Evolutionary conservation across 2,797 vertebrate species (phyloP), one percentile per base, ranked within the genome.

Genomic region (Mus minutoides): DNA sequence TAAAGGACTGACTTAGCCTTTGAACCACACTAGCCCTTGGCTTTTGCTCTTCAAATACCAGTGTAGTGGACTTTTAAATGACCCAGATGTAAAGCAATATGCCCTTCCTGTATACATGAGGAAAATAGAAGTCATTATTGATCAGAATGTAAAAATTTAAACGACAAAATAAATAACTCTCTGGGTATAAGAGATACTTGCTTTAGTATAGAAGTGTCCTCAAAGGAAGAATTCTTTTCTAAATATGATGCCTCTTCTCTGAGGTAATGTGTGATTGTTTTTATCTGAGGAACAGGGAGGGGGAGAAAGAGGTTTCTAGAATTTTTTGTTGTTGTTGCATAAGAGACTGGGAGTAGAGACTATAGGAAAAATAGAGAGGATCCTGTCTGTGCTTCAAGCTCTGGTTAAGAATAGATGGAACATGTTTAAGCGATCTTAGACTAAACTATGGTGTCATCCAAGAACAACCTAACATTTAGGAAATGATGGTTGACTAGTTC

Each of bases 111-210:
- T 95, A 91, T 69, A 89, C 43, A 11, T 86, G 58, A 96, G 64
- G 22, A 88, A 90, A 80, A 95, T 77, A 90, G 56, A 93, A 95
- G 46, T 95, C 75, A 92, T 56, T 54, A 85, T 92, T 97, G 95
- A 94, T 96, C 88, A 85, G 54, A 96, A 96, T 84, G 69, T 86
- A 91, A 96, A 91, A 92, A 87, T 94, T 97, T 96, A 91, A 67
- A 96, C 40, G 77, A 94, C 95, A 79, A 96, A 85, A 37, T 85
- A 91, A 95, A 97, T 49, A 93, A 89, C 67, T 86, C 78, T 92
- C 84, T 95, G 52, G 37, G 49, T 84, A 75, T 86, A 97, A 60
- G 80, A 79, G 58, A 62, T 95, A 64, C 77, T 96, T 95, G 52
- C 75, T 94, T 95, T 88, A 92, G 26, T 40, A 67, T 40, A 92